A percentile compares a stretch with the other conserved stretches of the same genome.
phyloP scores from a whole-genome alignment of 2,113 vertebrate species.

The Sporophila hypoxantha region DNA sequence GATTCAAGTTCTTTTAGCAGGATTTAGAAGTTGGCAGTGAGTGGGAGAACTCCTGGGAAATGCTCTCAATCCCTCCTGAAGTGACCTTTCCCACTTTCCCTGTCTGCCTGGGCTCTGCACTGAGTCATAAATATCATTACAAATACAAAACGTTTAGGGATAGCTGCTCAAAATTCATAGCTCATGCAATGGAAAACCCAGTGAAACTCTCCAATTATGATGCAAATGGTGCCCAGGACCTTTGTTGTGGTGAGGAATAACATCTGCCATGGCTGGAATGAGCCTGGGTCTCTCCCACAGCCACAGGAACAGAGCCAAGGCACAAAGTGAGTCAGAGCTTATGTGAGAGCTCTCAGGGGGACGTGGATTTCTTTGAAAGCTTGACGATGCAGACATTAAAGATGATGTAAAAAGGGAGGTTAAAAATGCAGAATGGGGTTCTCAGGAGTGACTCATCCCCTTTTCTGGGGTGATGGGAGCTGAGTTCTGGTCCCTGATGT shows the following conservation, averaged over 20 bases:
- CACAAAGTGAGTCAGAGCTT: background rate
- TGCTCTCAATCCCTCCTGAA: background rate
- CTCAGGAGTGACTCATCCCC: background rate
- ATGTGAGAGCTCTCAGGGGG: background rate
- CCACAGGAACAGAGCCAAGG: background rate
- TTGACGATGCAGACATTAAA: background rate
- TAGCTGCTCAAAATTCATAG: background rate
- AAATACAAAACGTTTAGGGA: background rate
- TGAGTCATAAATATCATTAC: background rate
- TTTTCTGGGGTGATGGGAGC: background rate
- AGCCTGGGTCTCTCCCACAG: background rate
- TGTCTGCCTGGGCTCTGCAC: background rate
- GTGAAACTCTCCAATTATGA: background rate
- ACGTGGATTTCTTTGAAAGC: background rate
- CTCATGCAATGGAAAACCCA: background rate
- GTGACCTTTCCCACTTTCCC: background rate
- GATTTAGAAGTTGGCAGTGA: background rate
- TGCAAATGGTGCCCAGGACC: background rate
- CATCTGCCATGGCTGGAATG: background rate
- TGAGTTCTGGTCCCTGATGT: background rate
- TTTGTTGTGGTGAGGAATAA: background rate
- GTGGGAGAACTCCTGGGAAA: background rate
- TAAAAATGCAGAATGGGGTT: background rate
- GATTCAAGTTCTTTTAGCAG: background rate
- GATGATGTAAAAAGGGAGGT: background rate